Conservation (phyloP, 2,888 invertebrate genomes). For the Drosophila melanocephala region DNA sequence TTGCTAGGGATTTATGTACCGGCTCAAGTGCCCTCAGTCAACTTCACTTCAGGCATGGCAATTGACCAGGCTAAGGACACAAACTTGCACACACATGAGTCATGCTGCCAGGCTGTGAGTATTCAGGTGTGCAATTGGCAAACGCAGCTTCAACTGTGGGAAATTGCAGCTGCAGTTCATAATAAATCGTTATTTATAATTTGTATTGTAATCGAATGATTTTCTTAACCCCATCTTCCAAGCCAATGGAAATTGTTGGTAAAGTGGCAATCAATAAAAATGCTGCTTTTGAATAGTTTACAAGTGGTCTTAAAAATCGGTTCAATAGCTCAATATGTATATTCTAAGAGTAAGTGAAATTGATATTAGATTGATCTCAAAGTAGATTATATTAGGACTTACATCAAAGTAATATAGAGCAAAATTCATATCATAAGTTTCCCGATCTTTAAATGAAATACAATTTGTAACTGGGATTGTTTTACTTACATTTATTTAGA, state of each 20-base stretch:
- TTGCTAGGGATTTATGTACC: conserved; percentile 36
- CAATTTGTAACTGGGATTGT: not conserved
- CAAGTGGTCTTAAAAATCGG: conserved; percentile 12
- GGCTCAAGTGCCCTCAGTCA: conserved; percentile 27
- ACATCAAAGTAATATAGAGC: not conserved
- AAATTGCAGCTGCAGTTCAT: conserved; percentile 54
- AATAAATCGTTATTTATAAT: conserved; percentile 81
- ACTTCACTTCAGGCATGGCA: conserved; percentile 34
- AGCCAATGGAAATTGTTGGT: conserved; percentile 37
- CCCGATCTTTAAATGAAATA: not conserved
- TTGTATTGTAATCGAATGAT: conserved; percentile 69
- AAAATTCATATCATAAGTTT: not conserved
- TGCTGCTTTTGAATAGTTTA: conserved; percentile 5
- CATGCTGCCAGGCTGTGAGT: conserved; percentile 27
- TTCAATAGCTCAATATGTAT: conserved; percentile 12
- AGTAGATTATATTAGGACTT: not conserved
- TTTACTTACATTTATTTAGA: not conserved
- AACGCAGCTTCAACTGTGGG: conserved; percentile 36
- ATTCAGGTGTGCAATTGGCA: conserved; percentile 78
- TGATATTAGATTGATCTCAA: not conserved
- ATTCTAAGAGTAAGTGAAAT: not conserved
- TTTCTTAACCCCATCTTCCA: conserved; percentile 34
- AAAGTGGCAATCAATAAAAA: conserved; percentile 55
- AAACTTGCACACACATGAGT: not conserved
- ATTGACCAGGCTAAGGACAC: conserved; percentile 41